Base-by-base conservation (phyloP, 2,888 invertebrate genomes). In the Habroteleia sp. region DNA sequence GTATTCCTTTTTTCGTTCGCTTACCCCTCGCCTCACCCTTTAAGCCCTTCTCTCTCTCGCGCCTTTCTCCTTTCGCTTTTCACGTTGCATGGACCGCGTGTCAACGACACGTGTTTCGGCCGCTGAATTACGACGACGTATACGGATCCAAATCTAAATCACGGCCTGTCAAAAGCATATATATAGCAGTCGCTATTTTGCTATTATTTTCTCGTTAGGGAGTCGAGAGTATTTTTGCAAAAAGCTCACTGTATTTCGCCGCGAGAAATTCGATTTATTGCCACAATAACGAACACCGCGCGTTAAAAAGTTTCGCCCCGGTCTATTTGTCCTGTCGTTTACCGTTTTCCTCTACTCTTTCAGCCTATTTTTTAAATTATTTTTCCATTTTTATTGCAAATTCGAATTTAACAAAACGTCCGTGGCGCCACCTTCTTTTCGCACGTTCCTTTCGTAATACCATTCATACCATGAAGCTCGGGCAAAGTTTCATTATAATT, bases 71-170 rank as follows among this genome's bases (percentile, higher is more conserved):
- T 58, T 58, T 58, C 54, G 58, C 48, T 56, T 76, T 76, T 72
- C 63, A 48, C 65, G 41, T 44, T 29, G 58, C 48, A 17, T 42
- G 39, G 46, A 56, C 73, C 68, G 77, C 75, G 77, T 77, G 77
- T 71, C 77, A 75, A 77, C 74, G 79, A 79, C 77, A 77, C 79
- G 77, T 75, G 77, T 77, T 58, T 54, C 60, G 60, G 52, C 27
- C 44, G 56, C 73, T 74, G 66, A 76, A 69, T 74, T 65, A 68
- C 66, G 73, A 62, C 58, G 60, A 73, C 77, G 62, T 46, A 54
- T 68, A 62, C 68, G 73, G 33, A 71, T 73, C 66, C 74, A 74
- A 77, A 78, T 77, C 77, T 79, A 78, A 77, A 76, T 79, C 78
- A 79, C 77, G 63, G 66, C 71, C 78, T 79, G 79, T 78, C 79